These are phyloP conservation scores for Masnerella sp. DNA, from an alignment of 2,888 invertebrate genomes.

Conservation along the genomic window DNA sequence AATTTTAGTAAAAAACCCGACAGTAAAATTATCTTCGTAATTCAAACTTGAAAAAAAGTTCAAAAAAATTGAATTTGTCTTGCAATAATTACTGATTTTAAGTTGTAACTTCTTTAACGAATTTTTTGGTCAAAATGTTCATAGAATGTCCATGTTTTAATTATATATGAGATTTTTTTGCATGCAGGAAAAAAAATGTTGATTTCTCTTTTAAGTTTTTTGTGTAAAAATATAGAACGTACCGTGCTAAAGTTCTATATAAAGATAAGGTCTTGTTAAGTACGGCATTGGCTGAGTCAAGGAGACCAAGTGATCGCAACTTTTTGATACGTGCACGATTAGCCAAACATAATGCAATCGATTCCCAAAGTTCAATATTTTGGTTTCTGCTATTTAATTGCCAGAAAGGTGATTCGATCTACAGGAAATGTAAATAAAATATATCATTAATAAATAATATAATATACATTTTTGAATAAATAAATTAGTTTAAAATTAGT, in stretches of 20 bases:
- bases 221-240: constrained; percentile 41
- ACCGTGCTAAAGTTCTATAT: constrained; percentile 70
- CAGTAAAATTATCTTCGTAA: background rate
- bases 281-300: constrained; percentile 65
- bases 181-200: too few species aligned
- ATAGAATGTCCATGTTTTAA: too few species aligned
- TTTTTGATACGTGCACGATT: constrained; percentile 68
- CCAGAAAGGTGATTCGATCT: constrained; percentile 79
- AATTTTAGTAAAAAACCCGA: constrained; percentile 9
- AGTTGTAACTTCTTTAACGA: too few species aligned
- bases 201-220: too few species aligned
- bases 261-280: constrained; percentile 72
- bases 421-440: constrained; percentile 25
- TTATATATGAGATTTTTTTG: too few species aligned
- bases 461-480: background rate
- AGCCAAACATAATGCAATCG: constrained; percentile 70
- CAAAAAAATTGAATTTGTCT: too few species aligned
- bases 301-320: constrained; percentile 62
- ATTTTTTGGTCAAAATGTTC: too few species aligned
- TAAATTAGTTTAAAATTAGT: background rate
- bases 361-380: constrained; percentile 66
- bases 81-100: too few species aligned
- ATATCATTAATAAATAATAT: constrained; percentile 1
- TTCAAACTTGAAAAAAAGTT: too few species aligned
- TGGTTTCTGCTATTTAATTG: constrained; percentile 76